A percentile compares a stretch with the other conserved stretches of the same genome.
Evolutionary conservation across 2,888 invertebrate species (phyloP).

Genomic region (Ctenicera cuprea): DNA sequence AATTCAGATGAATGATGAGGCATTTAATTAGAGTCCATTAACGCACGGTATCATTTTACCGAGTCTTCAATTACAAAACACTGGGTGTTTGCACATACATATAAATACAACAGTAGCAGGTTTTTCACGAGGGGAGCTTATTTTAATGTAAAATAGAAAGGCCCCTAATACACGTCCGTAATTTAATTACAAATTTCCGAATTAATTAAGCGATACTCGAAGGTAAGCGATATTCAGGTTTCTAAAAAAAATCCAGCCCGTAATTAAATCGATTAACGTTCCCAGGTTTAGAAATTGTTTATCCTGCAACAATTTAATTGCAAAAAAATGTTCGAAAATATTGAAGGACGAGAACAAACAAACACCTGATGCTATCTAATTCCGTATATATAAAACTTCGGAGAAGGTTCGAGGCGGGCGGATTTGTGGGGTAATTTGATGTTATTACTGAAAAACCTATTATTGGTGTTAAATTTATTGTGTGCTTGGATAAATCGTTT

Average conservation of each 20-base stretch:
- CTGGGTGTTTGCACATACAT: background rate
- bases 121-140: background rate
- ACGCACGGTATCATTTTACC: slow-evolving; percentile 36
- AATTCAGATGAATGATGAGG: slow-evolving; percentile 42
- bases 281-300: slow-evolving; percentile 24
- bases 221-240: slow-evolving; percentile 19
- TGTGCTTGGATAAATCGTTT: slow-evolving; percentile 21
- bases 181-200: slow-evolving; percentile 38
- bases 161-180: background rate
- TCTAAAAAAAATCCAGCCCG: background rate
- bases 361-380: slow-evolving; percentile 24
- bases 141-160: background rate
- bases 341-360: background rate
- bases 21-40: slow-evolving; percentile 48
- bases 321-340: slow-evolving; percentile 5
- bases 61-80: slow-evolving; percentile 41
- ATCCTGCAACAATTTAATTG: slow-evolving; percentile 20
- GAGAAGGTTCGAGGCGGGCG: background rate
- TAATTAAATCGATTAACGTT: slow-evolving; percentile 38
- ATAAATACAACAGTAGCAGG: slow-evolving; percentile 23
- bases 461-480: slow-evolving; percentile 10
- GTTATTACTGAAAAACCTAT: slow-evolving; percentile 20
- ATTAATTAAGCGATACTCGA: slow-evolving; percentile 26
- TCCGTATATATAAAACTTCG: slow-evolving; percentile 18
- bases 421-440: slow-evolving; percentile 5